These are phyloP conservation scores for Pseudolaguvia tuberculata DNA, from an alignment of 2,113 vertebrate species.

Conservation along the genomic window DNA sequence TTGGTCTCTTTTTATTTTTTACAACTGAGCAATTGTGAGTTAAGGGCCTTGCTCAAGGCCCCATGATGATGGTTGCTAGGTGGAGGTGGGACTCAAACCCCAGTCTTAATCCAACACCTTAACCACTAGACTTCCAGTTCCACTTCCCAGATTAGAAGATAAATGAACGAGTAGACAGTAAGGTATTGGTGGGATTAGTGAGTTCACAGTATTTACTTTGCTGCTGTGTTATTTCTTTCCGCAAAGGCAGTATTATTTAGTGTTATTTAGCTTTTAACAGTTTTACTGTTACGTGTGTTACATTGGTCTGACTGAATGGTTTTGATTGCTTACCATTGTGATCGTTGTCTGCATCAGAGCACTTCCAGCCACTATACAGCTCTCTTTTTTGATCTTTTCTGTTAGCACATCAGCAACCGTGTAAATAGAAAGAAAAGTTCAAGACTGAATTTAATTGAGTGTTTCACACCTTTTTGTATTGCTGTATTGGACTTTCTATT, in stretches of 20 bases:
- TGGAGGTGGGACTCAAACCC: too few relatives aligned
- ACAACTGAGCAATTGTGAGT: too few relatives aligned
- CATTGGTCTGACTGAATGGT: constrained; percentile 10
- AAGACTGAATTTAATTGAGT: constrained; percentile 1
- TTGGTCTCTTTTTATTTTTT: too few relatives aligned
- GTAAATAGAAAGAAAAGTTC: neutral
- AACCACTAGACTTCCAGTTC: too few relatives aligned
- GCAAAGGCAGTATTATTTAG: neutral
- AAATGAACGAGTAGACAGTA: constrained; percentile 1
- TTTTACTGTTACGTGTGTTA: neutral
- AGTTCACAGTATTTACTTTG: constrained; percentile 23
- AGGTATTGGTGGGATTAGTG: too few relatives aligned
- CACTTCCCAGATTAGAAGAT: too few relatives aligned
- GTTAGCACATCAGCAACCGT: constrained; percentile 21
- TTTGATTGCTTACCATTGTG: constrained; percentile 40
- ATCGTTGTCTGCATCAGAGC: constrained; percentile 20
- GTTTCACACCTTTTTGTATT: neutral
- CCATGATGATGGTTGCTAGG: too few relatives aligned
- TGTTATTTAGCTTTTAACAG: neutral
- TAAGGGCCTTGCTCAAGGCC: too few relatives aligned
- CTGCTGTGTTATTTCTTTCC: neutral
- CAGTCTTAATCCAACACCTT: too few relatives aligned
- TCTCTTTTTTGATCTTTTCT: constrained; percentile 37
- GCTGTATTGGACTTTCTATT: neutral
- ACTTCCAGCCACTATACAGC: constrained; percentile 43